phyloP scores from a whole-genome alignment of 37 sponge, comb jelly and placozoan genomes.

The Beroe forskalii region DNA sequence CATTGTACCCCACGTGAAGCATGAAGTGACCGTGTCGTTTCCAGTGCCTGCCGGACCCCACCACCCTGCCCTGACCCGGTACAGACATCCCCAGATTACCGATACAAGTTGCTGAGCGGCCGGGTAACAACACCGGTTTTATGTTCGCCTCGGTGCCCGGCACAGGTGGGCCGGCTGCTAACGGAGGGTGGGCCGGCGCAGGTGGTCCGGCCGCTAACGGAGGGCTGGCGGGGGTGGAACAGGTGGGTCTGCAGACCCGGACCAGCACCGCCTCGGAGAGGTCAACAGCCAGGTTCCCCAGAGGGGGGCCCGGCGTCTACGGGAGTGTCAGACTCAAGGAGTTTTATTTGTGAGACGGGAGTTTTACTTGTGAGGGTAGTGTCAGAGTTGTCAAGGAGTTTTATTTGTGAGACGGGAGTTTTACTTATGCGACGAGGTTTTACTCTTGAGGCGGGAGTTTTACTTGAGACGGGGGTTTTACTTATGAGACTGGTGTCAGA shows the following conservation, averaged over 20 bases:
- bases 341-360: no score
- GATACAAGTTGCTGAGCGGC: constrained; percentile 52
- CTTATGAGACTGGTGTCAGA: no score
- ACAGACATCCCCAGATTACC: constrained; percentile 34
- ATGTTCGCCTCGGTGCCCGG: constrained; percentile 42
- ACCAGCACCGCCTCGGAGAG: constrained; percentile 30
- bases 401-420: no score
- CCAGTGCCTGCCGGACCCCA: not conserved
- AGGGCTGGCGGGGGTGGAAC: not conserved
- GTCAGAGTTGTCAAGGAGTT: constrained; percentile 48
- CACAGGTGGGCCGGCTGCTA: not conserved
- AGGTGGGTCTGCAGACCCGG: not conserved
- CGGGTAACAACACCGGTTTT: constrained; percentile 45
- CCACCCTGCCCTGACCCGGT: constrained; percentile 11
- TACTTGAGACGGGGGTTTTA: no score
- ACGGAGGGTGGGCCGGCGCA: not conserved
- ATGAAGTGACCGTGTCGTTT: constrained; percentile 6
- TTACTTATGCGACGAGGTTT: no score
- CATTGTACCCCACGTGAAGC: no score
- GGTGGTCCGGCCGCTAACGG: not conserved
- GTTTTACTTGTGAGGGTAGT: no score
- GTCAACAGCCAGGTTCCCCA: constrained; percentile 27
- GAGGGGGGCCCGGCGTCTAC: constrained; percentile 29
- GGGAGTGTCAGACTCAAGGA: constrained; percentile 50
- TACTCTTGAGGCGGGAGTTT: not conserved